Evolutionary conservation across 2,888 invertebrate species (phyloP).

Genomic region (Gerris lacustris): DNA sequence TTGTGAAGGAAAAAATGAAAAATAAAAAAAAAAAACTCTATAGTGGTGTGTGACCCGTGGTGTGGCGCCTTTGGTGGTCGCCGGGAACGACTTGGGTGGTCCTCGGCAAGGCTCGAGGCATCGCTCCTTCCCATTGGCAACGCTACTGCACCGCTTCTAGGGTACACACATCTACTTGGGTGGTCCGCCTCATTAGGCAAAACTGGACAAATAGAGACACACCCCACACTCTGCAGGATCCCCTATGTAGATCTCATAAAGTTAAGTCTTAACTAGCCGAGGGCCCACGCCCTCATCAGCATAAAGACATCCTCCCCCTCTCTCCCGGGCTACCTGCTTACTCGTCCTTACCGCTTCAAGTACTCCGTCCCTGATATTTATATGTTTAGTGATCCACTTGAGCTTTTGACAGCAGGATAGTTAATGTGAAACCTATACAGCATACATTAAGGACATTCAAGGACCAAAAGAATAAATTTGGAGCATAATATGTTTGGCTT

Average conservation of each 20-base stretch:
- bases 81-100: neutral
- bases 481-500: no score
- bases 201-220: constrained; percentile 5
- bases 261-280: neutral
- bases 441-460: no score
- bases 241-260: neutral
- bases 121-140: neutral
- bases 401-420: no score
- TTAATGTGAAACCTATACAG: no score
- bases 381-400: no score
- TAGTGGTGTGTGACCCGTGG: neutral
- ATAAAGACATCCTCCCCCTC: no score
- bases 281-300: neutral
- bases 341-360: no score
- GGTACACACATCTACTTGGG: neutral
- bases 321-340: no score
- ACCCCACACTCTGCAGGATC: neutral
- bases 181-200: neutral
- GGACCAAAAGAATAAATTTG: no score
- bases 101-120: neutral
- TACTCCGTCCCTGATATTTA: no score
- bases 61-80: constrained; percentile 5
- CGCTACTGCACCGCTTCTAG: neutral
- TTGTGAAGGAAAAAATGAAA: neutral
- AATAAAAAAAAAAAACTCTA: neutral